Base-by-base conservation (phyloP, 2,113 vertebrate genomes). In the Clarias magur region DNA sequence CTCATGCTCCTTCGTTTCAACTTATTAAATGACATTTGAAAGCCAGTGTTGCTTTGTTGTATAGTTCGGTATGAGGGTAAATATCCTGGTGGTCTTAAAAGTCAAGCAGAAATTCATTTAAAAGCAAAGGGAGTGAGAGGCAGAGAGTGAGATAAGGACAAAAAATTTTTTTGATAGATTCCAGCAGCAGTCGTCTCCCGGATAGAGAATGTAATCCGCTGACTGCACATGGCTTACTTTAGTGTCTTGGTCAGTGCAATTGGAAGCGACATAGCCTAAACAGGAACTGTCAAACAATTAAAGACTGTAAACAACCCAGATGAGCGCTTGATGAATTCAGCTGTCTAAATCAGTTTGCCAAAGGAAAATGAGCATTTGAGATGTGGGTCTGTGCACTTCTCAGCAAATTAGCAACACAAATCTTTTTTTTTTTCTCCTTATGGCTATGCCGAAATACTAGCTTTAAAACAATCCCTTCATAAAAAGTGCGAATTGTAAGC, bases 251-350 rank as follows among this genome's bases (percentile, higher is more conserved):
- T 83, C 88, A 86, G 86, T 85, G 83, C 91, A 92, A 94, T 94
- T 93, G 92, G 89, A 94, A 93, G 93, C 94, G 94, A 94, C 93
- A 93, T 86, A 82, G 91, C 92, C 93, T 94, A 93, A 95, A 94
- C 91, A 94, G 91, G 90, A 94, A 92, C 92, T 91, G 93, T 95
- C 93, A 95, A 91, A 94, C 92, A 93, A 94, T 94, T 94, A 94
- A 93, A 93, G 87, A 90, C 91, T 91, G 93, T 94, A 93, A 94
- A 93, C 91, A 91, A 91, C 90, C 91, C 93, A 93, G 92, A 95
- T 93, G 92, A 94, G 91, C 89, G 89, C 86, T 91, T 94, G 93
- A 94, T 92, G 92, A 94, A 90, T 92, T 88, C 90, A 89, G 91
- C 90, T 93, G 93, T 94, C 94, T 80, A 88, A 92, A 90, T 89